Evolutionary conservation across 2,113 vertebrate genomes (phyloP).

Genomic region (Alosa alosa): DNA sequence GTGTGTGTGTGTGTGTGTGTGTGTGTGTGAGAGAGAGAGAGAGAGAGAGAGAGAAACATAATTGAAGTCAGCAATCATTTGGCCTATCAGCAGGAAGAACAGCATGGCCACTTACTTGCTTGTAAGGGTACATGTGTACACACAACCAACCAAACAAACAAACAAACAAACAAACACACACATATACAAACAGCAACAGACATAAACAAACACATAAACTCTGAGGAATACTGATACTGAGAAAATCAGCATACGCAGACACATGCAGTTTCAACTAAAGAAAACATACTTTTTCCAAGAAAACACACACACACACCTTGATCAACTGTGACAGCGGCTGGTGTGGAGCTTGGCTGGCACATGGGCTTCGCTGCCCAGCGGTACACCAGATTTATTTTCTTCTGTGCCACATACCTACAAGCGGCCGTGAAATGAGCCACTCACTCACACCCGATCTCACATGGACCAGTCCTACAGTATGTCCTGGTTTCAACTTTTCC

Average conservation of each 20-base stretch:
- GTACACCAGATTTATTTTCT: background rate
- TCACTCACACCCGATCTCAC: background rate
- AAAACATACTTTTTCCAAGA: background rate
- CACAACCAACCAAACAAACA: background rate
- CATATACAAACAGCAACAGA: background rate
- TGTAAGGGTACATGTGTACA: background rate
- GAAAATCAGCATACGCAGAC: too few relatives aligned
- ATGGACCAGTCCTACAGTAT: background rate
- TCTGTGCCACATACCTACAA: background rate
- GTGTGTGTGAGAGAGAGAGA: background rate
- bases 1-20: background rate
- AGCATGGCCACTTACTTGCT: background rate
- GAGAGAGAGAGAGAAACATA: too few relatives aligned
- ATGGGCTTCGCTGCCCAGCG: background rate
- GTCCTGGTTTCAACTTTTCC: background rate
- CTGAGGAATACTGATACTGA: background rate
- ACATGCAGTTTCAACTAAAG: too few relatives aligned
- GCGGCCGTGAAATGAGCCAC: background rate
- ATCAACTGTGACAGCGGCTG: too few relatives aligned
- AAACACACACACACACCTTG: background rate
- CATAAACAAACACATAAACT: background rate
- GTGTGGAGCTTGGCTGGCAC: background rate
- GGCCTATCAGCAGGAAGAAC: background rate
- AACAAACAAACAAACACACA: background rate
- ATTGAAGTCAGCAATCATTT: background rate